Percentiles rank a stretch among this genome's conserved stretches.
Conservation (phyloP, 2,113 vertebrate species). For the Nycticebus coucang region DNA sequence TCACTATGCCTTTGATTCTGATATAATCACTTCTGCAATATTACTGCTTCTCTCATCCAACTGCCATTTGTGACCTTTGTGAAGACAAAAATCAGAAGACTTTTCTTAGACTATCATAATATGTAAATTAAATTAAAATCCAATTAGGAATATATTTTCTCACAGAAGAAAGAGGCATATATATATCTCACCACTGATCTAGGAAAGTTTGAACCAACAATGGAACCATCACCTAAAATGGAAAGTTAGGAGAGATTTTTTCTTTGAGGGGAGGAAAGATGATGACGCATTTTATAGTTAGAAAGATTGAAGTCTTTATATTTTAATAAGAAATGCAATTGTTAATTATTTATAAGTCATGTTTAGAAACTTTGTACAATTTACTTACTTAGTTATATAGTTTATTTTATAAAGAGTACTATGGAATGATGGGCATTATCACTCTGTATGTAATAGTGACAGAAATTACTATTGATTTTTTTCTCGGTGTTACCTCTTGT, state of each 20-base stretch:
- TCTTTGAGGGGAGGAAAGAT: background rate
- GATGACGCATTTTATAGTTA: background rate
- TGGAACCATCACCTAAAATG: background rate
- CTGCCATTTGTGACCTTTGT: background rate
- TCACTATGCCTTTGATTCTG: background rate
- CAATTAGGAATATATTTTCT: background rate
- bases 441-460: background rate
- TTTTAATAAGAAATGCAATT: background rate
- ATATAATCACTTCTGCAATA: background rate
- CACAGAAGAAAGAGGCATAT: background rate
- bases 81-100: background rate
- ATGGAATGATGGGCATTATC: background rate
- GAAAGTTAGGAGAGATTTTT: background rate
- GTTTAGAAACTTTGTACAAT: background rate
- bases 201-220: background rate
- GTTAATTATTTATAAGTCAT: background rate
- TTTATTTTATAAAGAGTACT: background rate
- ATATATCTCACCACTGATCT: background rate
- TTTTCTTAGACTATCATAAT: background rate
- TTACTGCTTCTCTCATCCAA: background rate
- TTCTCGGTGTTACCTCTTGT: background rate
- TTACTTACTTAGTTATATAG: background rate
- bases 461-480: background rate
- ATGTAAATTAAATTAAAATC: slow-evolving; percentile 14
- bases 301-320: background rate